Conservation (phyloP, 2,113 vertebrate species). For the Sebastes schlegelii region DNA sequence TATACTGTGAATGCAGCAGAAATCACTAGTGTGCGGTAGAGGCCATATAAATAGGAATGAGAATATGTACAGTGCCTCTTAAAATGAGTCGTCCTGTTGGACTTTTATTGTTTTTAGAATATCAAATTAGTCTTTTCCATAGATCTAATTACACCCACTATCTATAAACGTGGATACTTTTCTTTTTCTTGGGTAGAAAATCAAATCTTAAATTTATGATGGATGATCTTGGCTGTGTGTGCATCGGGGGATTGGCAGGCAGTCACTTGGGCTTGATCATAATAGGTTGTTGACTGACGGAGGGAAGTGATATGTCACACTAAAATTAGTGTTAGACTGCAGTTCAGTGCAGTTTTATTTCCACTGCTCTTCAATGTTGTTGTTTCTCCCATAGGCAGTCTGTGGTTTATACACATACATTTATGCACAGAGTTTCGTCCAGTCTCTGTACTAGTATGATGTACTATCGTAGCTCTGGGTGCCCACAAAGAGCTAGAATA, state of each 20-base stretch:
- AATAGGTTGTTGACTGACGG: not conserved
- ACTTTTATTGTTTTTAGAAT: not conserved
- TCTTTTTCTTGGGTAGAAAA: not conserved
- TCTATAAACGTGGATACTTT: not conserved
- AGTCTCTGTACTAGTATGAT: too few relatives aligned
- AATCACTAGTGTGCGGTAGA: not conserved
- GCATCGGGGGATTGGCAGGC: not conserved
- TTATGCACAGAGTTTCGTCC: too few relatives aligned
- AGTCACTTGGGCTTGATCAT: not conserved
- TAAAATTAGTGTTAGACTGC: not conserved
- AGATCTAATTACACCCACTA: not conserved
- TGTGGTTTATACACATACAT: too few relatives aligned
- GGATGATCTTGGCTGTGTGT: not conserved
- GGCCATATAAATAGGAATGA: not conserved
- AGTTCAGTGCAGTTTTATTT: not conserved
- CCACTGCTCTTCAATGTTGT: not conserved
- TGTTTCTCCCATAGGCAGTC: too few relatives aligned
- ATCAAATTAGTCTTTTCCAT: not conserved
- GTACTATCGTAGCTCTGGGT: too few relatives aligned
- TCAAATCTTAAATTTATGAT: not conserved
- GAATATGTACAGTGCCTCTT: not conserved
- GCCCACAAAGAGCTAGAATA: too few relatives aligned
- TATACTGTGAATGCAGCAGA: not conserved
- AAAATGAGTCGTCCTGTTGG: not conserved
- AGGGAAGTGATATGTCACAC: not conserved